These are phyloP conservation scores for Gerris buenoi DNA, from an alignment of 1,140 invertebrate species.

Conservation along the genomic window DNA sequence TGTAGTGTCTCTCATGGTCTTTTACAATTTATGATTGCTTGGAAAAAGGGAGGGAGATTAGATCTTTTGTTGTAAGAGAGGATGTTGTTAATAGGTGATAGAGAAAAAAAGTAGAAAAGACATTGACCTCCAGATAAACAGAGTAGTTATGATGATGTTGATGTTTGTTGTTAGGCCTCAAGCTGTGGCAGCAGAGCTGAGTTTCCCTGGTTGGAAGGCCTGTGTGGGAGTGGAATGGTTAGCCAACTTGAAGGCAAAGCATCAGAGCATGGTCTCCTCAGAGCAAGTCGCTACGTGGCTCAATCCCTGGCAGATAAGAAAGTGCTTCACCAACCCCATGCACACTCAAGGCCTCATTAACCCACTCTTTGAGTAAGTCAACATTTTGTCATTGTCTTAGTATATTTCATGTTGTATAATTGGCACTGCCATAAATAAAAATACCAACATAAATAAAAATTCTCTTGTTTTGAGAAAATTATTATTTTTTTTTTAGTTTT, in stretches of 20 bases:
- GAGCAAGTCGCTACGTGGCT: slow-evolving; percentile 50
- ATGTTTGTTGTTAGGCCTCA: slow-evolving; percentile 27
- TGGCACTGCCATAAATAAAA: too few relatives aligned
- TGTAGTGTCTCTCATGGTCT: too few relatives aligned
- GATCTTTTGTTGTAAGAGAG: neutral
- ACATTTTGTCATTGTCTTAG: neutral
- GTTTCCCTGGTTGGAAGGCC: slow-evolving; percentile 45
- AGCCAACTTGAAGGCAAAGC: slow-evolving; percentile 37
- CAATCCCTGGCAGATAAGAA: slow-evolving; percentile 48
- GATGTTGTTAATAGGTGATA: neutral
- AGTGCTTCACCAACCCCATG: slow-evolving; percentile 47
- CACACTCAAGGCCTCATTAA: slow-evolving; percentile 42
- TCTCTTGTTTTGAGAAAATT: too few relatives aligned
- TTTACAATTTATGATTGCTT: too few relatives aligned
- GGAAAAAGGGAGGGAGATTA: too few relatives aligned
- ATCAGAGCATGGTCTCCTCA: slow-evolving; percentile 36
- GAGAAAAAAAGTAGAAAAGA: too few relatives aligned
- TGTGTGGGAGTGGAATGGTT: slow-evolving; percentile 41
- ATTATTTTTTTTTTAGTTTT: too few relatives aligned
- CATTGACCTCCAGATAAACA: too few relatives aligned
- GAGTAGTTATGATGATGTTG: too few relatives aligned
- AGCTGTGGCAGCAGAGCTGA: slow-evolving; percentile 34
- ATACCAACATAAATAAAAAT: too few relatives aligned
- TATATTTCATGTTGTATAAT: neutral
- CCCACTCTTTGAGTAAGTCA: slow-evolving; percentile 37